Percentiles rank a stretch among this genome's conserved stretches.
phyloP scores from a whole-genome alignment of 2,113 vertebrate genomes.

The Martes martes region DNA sequence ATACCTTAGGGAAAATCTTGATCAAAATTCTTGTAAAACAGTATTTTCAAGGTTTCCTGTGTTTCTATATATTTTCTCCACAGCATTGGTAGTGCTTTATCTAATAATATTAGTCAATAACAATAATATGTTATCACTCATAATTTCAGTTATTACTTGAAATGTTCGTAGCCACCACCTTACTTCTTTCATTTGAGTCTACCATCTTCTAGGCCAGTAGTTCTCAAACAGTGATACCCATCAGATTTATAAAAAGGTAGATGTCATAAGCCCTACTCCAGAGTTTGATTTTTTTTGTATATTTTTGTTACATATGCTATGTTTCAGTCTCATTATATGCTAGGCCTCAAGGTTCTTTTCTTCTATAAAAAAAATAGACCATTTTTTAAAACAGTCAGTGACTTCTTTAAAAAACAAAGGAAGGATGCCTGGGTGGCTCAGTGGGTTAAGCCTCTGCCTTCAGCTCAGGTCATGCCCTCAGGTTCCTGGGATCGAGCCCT shows the following conservation, averaged over 20 bases:
- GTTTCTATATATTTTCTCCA: background rate
- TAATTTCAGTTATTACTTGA: slow-evolving; percentile 24
- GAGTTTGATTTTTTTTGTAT: background rate
- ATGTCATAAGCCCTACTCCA: background rate
- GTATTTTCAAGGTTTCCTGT: background rate
- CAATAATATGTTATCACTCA: background rate
- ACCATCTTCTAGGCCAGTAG: background rate
- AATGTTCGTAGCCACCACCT: background rate
- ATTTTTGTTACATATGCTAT: background rate
- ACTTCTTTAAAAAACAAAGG: background rate
- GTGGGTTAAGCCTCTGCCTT: too few relatives aligned
- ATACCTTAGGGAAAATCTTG: background rate
- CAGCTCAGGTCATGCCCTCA: too few relatives aligned
- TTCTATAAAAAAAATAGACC: background rate
- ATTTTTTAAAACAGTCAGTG: background rate
- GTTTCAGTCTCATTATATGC: background rate
- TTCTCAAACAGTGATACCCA: background rate
- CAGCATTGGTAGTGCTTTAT: background rate
- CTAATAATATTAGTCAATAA: slow-evolving; percentile 25
- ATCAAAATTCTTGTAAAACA: background rate
- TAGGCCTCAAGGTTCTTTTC: background rate
- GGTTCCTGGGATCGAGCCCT: too few relatives aligned
- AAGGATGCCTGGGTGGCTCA: too few relatives aligned
- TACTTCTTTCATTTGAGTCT: background rate
- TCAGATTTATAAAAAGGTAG: background rate